Conservation (phyloP, 2,113 vertebrate genomes). For the Hiodon alosoides region DNA sequence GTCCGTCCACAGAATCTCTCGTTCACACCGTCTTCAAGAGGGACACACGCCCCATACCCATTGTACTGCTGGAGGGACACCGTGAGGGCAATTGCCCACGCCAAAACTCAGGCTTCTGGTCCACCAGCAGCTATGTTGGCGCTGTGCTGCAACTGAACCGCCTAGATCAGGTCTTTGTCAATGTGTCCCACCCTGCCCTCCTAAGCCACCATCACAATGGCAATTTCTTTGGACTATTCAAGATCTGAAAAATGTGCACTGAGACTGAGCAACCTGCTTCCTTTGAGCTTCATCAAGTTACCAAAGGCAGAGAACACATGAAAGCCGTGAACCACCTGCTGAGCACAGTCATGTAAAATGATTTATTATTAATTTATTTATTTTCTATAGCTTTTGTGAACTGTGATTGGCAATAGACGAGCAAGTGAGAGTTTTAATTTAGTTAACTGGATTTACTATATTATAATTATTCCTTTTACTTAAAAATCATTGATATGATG, state of each 20-base stretch:
- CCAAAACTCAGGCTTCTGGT: conserved; percentile 33
- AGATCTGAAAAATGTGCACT: conserved; percentile 34
- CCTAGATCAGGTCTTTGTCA: conserved; percentile 53
- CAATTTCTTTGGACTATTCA: conserved; percentile 66
- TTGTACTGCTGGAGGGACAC: conserved; percentile 14
- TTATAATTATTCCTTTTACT: neutral
- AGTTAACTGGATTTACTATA: neutral
- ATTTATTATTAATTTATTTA: neutral
- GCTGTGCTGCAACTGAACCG: conserved; percentile 39
- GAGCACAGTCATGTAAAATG: neutral
- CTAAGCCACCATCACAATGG: conserved; percentile 43
- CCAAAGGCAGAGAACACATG: neutral
- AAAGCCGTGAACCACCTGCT: neutral
- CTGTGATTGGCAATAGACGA: neutral
- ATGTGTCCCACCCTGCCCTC: conserved; percentile 38
- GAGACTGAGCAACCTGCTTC: too few relatives aligned
- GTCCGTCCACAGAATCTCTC: conserved; percentile 39
- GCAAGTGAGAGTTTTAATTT: neutral
- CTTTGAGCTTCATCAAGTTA: too few relatives aligned
- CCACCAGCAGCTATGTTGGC: conserved; percentile 47
- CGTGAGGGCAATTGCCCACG: conserved; percentile 5
- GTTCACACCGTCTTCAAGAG: conserved; percentile 59
- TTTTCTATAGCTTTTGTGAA: neutral
- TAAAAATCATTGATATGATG: neutral
- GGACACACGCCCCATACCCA: neutral